phyloP scores from a whole-genome alignment of 2,797 vertebrate genomes.

The Acridotheres tristis region DNA sequence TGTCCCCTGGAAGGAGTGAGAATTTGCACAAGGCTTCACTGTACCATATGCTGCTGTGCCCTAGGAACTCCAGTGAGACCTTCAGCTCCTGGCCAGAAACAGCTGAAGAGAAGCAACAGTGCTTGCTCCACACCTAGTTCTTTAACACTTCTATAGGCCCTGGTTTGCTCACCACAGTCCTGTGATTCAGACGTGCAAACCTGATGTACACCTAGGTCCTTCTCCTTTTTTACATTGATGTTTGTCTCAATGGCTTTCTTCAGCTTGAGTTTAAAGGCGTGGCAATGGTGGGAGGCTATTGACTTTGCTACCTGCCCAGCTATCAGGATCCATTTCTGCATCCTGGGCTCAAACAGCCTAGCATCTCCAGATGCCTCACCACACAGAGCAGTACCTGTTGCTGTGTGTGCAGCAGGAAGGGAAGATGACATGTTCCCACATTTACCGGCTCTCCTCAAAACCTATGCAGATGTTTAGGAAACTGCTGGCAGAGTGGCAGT shows the following conservation, averaged over 20 bases:
- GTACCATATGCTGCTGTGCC: neutral
- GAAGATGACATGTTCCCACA: neutral
- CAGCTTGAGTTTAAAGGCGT: neutral
- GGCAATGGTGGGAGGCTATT: rapidly evolving
- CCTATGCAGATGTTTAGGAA: neutral
- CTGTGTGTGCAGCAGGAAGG: neutral
- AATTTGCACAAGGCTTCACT: neutral
- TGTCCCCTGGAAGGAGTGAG: neutral
- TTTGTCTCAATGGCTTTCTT: neutral
- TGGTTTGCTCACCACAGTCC: neutral
- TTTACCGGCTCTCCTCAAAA: neutral
- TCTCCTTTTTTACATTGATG: neutral
- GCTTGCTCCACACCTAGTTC: neutral
- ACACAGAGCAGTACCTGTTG: neutral
- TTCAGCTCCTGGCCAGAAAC: neutral
- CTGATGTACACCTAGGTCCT: neutral
- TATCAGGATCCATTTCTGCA: neutral
- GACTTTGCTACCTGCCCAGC: neutral
- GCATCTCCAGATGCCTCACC: neutral
- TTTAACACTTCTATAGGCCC: neutral
- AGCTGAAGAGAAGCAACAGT: neutral
- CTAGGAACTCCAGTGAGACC: rapidly evolving
- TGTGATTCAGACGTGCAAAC: neutral
- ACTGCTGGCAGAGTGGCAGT: neutral
- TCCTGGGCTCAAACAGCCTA: neutral